Conservation (phyloP, 2,888 invertebrate genomes). For the Conus canariensis region DNA sequence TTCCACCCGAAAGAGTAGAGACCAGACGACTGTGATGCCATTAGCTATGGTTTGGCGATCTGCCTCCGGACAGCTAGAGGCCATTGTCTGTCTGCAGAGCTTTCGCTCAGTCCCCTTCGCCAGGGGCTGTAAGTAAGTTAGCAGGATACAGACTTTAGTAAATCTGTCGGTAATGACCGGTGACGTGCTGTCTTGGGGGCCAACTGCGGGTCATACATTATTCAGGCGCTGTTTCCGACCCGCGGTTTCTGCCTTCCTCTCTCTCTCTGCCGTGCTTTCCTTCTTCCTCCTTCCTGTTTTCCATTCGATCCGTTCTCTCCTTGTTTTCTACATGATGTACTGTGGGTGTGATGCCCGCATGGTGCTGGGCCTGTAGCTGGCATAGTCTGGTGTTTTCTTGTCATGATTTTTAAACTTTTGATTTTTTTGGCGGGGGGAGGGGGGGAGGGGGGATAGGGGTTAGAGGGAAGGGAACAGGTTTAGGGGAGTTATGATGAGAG, state of each 20-base stretch:
- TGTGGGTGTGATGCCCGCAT: too few relatives aligned
- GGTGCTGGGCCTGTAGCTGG: too few relatives aligned
- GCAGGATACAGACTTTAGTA: neutral
- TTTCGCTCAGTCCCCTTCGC: neutral
- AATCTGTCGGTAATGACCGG: neutral
- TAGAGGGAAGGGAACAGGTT: too few relatives aligned
- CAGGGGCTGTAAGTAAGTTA: neutral
- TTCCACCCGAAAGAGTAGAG: neutral
- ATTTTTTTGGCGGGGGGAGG: too few relatives aligned
- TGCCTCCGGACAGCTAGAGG: neutral
- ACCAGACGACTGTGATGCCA: constrained; percentile 12
- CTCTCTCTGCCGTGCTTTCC: neutral
- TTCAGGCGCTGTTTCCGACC: neutral
- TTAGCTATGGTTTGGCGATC: neutral
- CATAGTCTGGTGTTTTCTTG: too few relatives aligned
- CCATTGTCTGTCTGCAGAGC: neutral
- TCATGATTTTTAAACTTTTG: too few relatives aligned
- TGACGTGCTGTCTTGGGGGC: too few relatives aligned
- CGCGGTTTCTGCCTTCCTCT: neutral
- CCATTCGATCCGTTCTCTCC: too few relatives aligned
- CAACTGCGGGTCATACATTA: too few relatives aligned
- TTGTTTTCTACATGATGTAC: too few relatives aligned
- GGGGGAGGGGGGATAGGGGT: too few relatives aligned
- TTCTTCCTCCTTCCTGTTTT: neutral
- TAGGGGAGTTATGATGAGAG: too few relatives aligned